Evolutionary conservation across 1,140 invertebrate species (phyloP).

Genomic region (Brachionus manjavacas): DNA sequence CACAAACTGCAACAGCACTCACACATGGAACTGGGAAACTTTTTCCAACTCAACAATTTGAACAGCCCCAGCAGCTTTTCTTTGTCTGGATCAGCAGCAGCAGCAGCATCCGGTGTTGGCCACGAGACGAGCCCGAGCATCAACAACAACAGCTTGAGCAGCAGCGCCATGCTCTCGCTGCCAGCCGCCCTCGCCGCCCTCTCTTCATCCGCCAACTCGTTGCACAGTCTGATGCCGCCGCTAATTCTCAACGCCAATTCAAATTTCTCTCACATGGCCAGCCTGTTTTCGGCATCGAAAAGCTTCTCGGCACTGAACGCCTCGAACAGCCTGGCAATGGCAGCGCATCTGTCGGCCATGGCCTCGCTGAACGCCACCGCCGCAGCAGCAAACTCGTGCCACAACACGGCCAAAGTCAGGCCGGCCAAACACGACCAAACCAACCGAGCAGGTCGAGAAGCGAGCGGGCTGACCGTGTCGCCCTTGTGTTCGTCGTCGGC

Average conservation of each 20-base stretch:
- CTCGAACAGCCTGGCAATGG: neutral
- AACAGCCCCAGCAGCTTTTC: neutral
- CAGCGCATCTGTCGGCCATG: neutral
- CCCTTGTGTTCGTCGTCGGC: neutral
- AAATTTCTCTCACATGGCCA: neutral
- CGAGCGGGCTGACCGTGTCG: neutral
- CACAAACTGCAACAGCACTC: too few relatives aligned
- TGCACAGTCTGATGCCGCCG: neutral
- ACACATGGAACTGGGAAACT: constrained; percentile 24
- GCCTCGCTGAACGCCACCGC: neutral
- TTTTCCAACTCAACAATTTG: neutral
- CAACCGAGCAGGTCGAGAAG: accelerated
- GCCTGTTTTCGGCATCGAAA: neutral
- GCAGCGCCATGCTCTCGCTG: neutral
- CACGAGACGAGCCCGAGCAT: too few relatives aligned
- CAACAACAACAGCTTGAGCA: neutral
- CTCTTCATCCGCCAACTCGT: neutral
- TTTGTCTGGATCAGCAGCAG: neutral
- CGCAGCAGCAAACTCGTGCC: too few relatives aligned
- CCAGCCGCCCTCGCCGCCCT: neutral
- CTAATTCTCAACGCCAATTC: too few relatives aligned
- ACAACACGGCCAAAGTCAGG: too few relatives aligned
- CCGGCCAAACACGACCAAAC: neutral
- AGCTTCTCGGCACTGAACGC: too few relatives aligned
- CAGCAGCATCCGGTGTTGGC: too few relatives aligned